Percentiles rank a stretch among this genome's conserved stretches.
Evolutionary conservation across 92 coral and sea anemone species (phyloP).

Genomic region (Parazoanthus darwini): DNA sequence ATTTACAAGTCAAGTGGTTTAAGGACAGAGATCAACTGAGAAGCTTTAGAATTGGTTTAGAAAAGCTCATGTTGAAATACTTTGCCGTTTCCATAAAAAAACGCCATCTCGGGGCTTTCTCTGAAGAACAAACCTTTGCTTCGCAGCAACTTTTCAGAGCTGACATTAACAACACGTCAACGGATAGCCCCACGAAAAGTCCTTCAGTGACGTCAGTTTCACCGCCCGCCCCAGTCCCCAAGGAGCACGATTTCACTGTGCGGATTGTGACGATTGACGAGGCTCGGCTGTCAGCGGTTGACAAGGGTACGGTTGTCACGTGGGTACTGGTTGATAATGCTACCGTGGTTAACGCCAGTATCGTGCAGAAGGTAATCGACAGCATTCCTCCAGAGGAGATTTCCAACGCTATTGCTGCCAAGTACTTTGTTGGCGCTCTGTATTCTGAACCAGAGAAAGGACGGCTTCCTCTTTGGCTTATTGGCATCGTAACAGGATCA

Average conservation of each 20-base stretch:
- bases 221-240: neutral
- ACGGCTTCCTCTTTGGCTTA: conserved; percentile 18
- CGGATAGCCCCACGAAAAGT: conserved; percentile 16
- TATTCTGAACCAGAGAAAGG: conserved; percentile 29
- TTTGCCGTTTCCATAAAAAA: conserved; percentile 27
- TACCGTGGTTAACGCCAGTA: conserved; percentile 65
- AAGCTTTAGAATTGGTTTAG: conserved; percentile 76
- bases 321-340: conserved; percentile 76
- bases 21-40: conserved; percentile 62
- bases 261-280: conserved; percentile 63
- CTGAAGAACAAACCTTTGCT: neutral
- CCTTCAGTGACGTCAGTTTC: conserved; percentile 3
- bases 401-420: conserved; percentile 56
- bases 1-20: conserved; percentile 54
- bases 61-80: conserved; percentile 62
- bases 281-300: conserved; percentile 57
- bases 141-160: conserved; percentile 27
- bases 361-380: conserved; percentile 71
- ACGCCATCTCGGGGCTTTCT: neutral
- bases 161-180: conserved; percentile 36
- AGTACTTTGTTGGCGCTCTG: conserved; percentile 72
- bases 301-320: conserved; percentile 54
- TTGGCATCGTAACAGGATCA: conserved; percentile 53
- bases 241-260: conserved; percentile 75
- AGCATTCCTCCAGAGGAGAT: conserved; percentile 50